Conservation (phyloP, 2,888 invertebrate species). For the Didymodactylos carnosus region DNA sequence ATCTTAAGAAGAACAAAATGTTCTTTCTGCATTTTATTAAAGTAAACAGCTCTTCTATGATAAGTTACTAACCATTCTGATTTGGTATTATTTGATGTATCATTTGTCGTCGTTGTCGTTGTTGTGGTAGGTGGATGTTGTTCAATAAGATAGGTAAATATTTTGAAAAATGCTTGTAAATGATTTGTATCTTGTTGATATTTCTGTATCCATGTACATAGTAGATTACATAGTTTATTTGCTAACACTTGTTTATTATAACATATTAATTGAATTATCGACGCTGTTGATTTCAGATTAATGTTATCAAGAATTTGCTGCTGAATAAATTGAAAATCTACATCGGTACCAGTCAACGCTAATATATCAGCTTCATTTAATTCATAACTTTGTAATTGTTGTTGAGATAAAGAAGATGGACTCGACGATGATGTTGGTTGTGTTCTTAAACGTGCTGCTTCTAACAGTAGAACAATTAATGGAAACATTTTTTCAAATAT, state of each 20-base stretch:
- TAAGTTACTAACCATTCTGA: too few species aligned
- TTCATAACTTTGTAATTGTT: too few species aligned
- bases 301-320: not conserved
- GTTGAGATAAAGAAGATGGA: too few species aligned
- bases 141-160: not conserved
- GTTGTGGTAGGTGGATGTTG: not conserved
- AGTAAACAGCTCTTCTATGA: too few species aligned
- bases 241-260: not conserved
- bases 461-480: not conserved
- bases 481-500: slow-evolving; percentile 5
- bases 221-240: not conserved
- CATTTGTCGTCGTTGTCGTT: too few species aligned
- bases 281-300: not conserved
- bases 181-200: not conserved
- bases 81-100: too few species aligned
- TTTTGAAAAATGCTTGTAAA: not conserved
- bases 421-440: too few species aligned
- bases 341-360: too few species aligned
- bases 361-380: too few species aligned
- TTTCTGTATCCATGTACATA: not conserved
- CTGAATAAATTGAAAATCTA: not conserved
- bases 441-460: not conserved
- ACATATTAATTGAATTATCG: not conserved
- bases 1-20: too few species aligned
- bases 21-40: too few species aligned